Percentiles rank a stretch among this genome's conserved stretches.
phyloP scores from a whole-genome alignment of 1,140 invertebrate species.

The Globodera ellingtonae region DNA sequence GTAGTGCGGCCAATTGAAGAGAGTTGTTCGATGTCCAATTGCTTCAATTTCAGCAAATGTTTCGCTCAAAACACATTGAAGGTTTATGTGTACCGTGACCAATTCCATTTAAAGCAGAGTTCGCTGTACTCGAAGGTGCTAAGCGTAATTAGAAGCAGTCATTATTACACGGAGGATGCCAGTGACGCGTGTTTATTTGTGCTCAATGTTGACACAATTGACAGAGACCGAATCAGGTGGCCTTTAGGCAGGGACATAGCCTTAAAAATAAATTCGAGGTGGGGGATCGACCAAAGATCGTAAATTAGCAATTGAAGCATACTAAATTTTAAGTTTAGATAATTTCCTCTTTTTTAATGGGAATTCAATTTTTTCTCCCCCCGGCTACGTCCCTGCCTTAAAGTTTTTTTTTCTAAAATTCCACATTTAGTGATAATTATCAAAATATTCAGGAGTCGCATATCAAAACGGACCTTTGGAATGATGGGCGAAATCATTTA shows the following conservation, averaged over 20 bases:
- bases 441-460: slow-evolving; percentile 81
- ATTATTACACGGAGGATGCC: slow-evolving; percentile 54
- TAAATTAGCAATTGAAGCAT: too few species aligned
- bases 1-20: neutral
- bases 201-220: slow-evolving; percentile 88
- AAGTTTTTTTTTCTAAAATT: slow-evolving; percentile 11
- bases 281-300: too few species aligned
- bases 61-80: slow-evolving; percentile 35
- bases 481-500: slow-evolving; percentile 91
- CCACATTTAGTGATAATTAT: slow-evolving; percentile 81
- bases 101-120: slow-evolving; percentile 8
- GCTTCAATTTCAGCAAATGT: slow-evolving; percentile 59
- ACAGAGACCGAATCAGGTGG: slow-evolving; percentile 72
- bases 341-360: too few species aligned
- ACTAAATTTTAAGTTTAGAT: too few species aligned
- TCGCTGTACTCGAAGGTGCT: slow-evolving; percentile 57
- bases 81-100: slow-evolving; percentile 55
- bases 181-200: slow-evolving; percentile 86
- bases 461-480: slow-evolving; percentile 77
- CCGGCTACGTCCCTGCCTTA: too few species aligned
- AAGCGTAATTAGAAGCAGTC: slow-evolving; percentile 35
- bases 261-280: neutral
- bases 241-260: neutral
- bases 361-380: too few species aligned
- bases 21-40: slow-evolving; percentile 52